Conservation (phyloP, 2,113 vertebrate species). For the Notiomystis cincta region DNA sequence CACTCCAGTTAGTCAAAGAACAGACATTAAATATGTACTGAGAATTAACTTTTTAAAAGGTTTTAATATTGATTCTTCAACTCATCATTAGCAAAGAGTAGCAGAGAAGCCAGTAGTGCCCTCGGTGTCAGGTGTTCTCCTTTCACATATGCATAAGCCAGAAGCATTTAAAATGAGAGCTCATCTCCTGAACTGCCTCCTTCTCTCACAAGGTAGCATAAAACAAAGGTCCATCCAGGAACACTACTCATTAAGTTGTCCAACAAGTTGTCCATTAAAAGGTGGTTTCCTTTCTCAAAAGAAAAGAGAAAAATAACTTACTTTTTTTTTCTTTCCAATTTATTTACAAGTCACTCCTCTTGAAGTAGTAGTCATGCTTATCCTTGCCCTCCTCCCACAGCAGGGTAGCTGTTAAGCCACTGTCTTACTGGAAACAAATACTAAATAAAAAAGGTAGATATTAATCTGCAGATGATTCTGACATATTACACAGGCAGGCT, state of each 20-base stretch:
- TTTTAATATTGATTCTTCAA: not conserved
- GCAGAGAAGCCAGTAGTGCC: not conserved
- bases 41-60: not conserved
- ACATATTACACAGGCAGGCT: not conserved
- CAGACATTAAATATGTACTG: not conserved
- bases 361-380: not conserved
- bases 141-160: not conserved
- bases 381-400: not conserved
- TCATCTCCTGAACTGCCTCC: not conserved
- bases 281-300: not conserved
- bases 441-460: not conserved
- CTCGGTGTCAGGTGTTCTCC: not conserved
- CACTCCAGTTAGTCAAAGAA: not conserved
- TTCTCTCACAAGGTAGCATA: not conserved
- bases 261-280: not conserved
- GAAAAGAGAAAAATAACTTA: not conserved
- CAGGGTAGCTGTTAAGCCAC: not conserved
- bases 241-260: not conserved
- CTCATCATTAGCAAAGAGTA: not conserved
- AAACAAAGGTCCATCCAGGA: not conserved
- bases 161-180: not conserved
- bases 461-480: not conserved
- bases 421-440: not conserved
- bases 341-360: not conserved
- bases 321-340: too few relatives aligned